A percentile compares a stretch with the other conserved stretches of the same genome.
phyloP scores from a whole-genome alignment of 2,888 invertebrate species.

The Rapana venosa region DNA sequence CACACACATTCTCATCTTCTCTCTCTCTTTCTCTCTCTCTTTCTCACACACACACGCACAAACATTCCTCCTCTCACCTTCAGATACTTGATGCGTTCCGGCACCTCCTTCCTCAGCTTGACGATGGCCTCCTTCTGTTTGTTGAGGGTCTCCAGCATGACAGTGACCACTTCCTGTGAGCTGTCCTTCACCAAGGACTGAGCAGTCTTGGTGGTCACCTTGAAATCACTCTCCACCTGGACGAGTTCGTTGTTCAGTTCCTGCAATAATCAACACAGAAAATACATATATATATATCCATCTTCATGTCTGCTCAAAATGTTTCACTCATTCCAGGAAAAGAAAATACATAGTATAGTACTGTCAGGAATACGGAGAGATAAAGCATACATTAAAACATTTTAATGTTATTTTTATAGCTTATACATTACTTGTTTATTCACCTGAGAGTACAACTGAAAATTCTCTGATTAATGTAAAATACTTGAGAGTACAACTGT shows the following conservation, averaged over 20 bases:
- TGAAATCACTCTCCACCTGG: conserved; percentile 92
- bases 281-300: background rate
- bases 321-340: too few species aligned
- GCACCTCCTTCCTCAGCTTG: conserved; percentile 82
- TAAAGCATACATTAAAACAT: too few species aligned
- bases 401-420: too few species aligned
- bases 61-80: conserved; percentile 50
- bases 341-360: too few species aligned
- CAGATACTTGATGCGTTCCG: conserved; percentile 86
- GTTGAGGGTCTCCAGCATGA: conserved; percentile 89
- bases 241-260: conserved; percentile 89
- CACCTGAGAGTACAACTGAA: too few species aligned
- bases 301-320: too few species aligned
- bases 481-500: too few species aligned
- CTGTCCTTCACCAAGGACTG: conserved; percentile 93
- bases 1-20: too few species aligned
- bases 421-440: too few species aligned
- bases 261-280: conserved; percentile 77
- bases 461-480: too few species aligned
- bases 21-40: background rate
- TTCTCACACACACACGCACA: background rate
- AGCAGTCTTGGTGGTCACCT: conserved; percentile 93
- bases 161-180: conserved; percentile 92
- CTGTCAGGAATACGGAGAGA: too few species aligned
- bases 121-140: conserved; percentile 74